phyloP scores from a whole-genome alignment of 2,797 vertebrate species.

The Arctocebus calabarensis region DNA sequence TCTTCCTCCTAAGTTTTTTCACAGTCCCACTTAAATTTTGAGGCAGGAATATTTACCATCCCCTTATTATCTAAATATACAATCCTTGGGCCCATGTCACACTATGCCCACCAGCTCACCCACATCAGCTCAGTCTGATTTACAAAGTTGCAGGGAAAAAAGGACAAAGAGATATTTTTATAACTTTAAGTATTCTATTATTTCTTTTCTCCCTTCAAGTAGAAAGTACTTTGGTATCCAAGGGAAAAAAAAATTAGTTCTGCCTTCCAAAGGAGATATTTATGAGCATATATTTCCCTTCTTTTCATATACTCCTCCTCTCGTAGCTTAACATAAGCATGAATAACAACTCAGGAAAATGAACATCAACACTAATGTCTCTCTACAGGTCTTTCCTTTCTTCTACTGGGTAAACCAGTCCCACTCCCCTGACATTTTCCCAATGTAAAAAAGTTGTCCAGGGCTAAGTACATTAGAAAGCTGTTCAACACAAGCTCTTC shows the following conservation, averaged over 20 bases:
- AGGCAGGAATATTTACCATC: not conserved
- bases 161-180: too few species aligned
- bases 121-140: not conserved
- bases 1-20: not conserved
- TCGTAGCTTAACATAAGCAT: not conserved
- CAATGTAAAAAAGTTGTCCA: not conserved
- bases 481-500: not conserved
- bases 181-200: too few species aligned
- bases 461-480: not conserved
- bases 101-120: not conserved
- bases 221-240: not conserved
- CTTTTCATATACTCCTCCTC: slow-evolving; percentile 15
- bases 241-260: not conserved
- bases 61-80: not conserved
- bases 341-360: not conserved
- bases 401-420: not conserved
- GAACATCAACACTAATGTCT: slow-evolving; percentile 12
- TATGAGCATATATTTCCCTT: not conserved
- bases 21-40: not conserved
- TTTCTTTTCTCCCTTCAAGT: not conserved
- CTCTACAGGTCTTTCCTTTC: not conserved
- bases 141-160: not conserved
- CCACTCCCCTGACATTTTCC: not conserved
- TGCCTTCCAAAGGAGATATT: not conserved
- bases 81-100: not conserved